Conservation (phyloP, 1,140 invertebrate species). For the Drosophila carrolli region DNA sequence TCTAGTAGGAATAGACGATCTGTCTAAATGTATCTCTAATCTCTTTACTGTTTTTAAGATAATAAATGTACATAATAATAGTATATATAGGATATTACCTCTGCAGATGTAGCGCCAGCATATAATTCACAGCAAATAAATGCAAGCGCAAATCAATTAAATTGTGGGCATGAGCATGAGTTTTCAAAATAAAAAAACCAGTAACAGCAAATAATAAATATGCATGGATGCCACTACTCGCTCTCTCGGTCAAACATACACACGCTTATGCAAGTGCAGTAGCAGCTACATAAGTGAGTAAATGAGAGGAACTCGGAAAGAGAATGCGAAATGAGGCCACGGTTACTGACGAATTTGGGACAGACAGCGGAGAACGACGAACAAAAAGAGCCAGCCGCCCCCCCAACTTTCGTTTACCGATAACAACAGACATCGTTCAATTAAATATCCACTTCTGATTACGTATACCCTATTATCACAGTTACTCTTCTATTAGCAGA, state of each 20-base stretch:
- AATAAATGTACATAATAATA: too few species aligned
- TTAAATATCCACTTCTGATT: too few species aligned
- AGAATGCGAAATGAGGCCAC: conserved; percentile 64
- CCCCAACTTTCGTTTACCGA: conserved; percentile 62
- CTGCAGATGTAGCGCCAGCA: background rate
- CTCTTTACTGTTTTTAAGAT: too few species aligned
- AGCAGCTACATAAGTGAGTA: conserved; percentile 27
- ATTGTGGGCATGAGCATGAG: conserved; percentile 28
- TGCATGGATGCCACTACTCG: conserved; percentile 40
- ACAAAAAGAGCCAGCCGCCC: conserved; percentile 11
- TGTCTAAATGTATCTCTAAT: too few species aligned
- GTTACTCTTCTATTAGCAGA: too few species aligned
- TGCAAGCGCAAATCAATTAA: conserved; percentile 47
- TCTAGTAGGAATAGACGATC: too few species aligned
- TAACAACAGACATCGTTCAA: conserved; percentile 1
- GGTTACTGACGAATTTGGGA: conserved; percentile 68
- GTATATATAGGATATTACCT: too few species aligned
- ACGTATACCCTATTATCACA: background rate
- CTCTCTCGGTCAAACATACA: conserved; percentile 7
- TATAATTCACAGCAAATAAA: conserved; percentile 13
- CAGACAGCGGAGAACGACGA: conserved; percentile 33
- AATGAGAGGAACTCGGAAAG: conserved; percentile 13
- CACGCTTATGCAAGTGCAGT: conserved; percentile 16
- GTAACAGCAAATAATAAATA: conserved; percentile 60
- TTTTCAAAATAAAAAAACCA: conserved; percentile 46